Evolutionary conservation across 2,888 invertebrate genomes (phyloP), one percentile per base, ranked within the genome.

Genomic region (Rotaria magnacalcarata): DNA sequence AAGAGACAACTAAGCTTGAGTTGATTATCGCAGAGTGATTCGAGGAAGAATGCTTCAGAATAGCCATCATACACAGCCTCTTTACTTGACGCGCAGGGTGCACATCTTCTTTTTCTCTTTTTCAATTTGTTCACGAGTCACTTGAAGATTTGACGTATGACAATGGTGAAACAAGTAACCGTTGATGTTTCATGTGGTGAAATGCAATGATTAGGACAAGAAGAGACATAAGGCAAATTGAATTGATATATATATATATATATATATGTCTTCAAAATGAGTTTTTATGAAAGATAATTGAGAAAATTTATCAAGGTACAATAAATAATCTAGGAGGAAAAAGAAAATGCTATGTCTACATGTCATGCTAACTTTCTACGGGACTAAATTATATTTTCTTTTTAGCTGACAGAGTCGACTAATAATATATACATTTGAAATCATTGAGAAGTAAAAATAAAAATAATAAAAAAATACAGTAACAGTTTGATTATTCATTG

Each of bases 61-160:
- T 67, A 67, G 67, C 34, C 67, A 67, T 67, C 67, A 67, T 67
- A 34, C 14, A 27, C 67, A 67, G 34, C 67, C 67, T 67, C 67
- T 67, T 67, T 67, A 67, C 34, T 27, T 67, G 67, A 67, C 67
- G 34, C 67, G 67, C 67, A 67, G 34, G 67, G 27, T 67, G 67
- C 16, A 67, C 67, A 67, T 67, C 67, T 67, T 67, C 67, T 67
- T 67, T 67, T 60, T 60, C 54, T 54, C 54, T 60, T 60, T 67
- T 67, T 67, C 34, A 67, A 67, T 67, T 67, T 67, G 67, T 41
- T 67, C 67, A 67, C 67, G 67, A 67, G 67, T 67, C 67, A 67
- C 67, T 67, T 67, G 67, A 67, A 67, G 16, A 27, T 67, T 67
- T 67, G 67, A 67, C 67, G 19, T 27, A 67, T 67, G 67, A 67